Evolutionary conservation across 2,113 vertebrate species (phyloP).

Genomic region (Pelodiscus sinensis): DNA sequence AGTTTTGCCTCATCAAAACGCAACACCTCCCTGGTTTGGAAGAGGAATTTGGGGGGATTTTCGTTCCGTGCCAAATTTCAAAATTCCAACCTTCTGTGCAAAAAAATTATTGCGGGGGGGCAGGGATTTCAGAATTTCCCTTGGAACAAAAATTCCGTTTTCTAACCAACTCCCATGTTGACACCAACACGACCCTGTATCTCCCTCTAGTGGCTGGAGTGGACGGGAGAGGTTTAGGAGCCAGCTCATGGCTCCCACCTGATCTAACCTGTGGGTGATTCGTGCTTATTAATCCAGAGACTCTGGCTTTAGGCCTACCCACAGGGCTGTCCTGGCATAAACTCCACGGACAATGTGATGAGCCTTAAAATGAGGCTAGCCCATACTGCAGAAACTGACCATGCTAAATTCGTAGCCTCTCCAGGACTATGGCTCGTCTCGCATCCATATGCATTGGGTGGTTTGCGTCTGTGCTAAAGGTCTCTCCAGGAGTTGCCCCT

Average conservation of each 20-base stretch:
- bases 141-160: not conserved
- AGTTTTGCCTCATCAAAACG: not conserved
- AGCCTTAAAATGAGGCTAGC: not conserved
- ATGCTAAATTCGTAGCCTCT: not conserved
- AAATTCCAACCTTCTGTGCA: not conserved
- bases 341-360: not conserved
- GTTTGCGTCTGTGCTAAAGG: not conserved
- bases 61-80: not conserved
- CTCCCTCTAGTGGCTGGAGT: not conserved
- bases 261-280: not conserved
- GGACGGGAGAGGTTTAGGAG: not conserved
- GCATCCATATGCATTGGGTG: not conserved
- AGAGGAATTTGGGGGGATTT: not conserved
- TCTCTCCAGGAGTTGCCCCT: not conserved
- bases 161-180: not conserved
- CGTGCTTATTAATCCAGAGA: not conserved
- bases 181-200: not conserved
- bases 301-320: not conserved
- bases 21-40: not conserved
- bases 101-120: not conserved
- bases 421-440: not conserved
- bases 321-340: not conserved
- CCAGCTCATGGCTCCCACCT: not conserved
- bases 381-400: not conserved
- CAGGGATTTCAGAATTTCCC: not conserved